These are phyloP conservation scores for Achroia grisella DNA, from an alignment of 1,140 invertebrate species.

Conservation along the genomic window DNA sequence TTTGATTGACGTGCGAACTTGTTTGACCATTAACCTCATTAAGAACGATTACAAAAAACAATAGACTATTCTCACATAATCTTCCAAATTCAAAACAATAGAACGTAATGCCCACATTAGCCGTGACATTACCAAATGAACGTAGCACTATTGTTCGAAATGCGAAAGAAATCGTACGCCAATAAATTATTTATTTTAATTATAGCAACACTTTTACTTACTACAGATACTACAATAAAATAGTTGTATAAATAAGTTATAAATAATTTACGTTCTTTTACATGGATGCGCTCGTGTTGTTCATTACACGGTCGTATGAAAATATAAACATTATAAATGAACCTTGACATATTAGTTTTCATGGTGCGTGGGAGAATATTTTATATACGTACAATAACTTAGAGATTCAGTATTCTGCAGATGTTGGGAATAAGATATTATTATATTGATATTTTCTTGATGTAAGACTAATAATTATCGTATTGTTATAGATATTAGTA, in stretches of 20 bases:
- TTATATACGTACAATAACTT: constrained; percentile 27
- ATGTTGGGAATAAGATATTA: constrained; percentile 13
- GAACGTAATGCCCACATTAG: too few relatives aligned
- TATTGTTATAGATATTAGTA: too few relatives aligned
- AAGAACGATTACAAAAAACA: too few relatives aligned
- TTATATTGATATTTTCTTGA: background rate
- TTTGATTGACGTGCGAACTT: background rate
- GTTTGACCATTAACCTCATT: background rate
- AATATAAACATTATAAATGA: constrained; percentile 27
- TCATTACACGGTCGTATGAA: constrained; percentile 25
- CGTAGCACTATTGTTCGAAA: too few relatives aligned
- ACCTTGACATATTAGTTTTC: constrained; percentile 38
- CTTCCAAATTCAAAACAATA: too few relatives aligned
- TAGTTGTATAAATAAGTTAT: too few relatives aligned
- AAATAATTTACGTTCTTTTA: background rate
- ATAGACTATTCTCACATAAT: too few relatives aligned
- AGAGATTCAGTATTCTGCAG: constrained; percentile 15
- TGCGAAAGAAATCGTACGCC: too few relatives aligned
- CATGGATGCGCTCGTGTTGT: constrained; percentile 8
- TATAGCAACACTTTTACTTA: too few relatives aligned
- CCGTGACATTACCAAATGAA: too few relatives aligned
- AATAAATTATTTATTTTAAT: too few relatives aligned
- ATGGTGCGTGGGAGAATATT: constrained; percentile 25
- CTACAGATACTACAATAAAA: too few relatives aligned
- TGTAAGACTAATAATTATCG: background rate